A percentile compares a stretch with the other conserved stretches of the same genome.
Evolutionary conservation across 2,797 vertebrate species (phyloP).

Genomic region (Danio choprae): DNA sequence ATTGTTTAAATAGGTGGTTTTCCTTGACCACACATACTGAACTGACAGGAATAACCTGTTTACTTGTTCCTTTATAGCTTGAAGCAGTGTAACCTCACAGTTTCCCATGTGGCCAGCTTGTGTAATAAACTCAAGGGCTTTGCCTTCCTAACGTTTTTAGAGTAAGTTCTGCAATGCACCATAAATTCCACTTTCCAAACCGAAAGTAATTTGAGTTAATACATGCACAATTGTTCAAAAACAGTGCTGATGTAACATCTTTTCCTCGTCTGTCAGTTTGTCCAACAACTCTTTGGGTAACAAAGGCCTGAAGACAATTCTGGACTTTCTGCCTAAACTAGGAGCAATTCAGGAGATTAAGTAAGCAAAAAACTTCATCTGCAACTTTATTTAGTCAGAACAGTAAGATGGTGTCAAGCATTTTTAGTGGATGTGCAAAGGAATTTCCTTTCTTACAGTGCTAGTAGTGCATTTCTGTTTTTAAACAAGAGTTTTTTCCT

Average conservation of each 20-base stretch:
- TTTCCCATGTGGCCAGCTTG: conserved; percentile 71
- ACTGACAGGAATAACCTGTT: neutral
- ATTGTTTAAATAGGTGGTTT: neutral
- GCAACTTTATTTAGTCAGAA: neutral
- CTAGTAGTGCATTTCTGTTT: neutral
- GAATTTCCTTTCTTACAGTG: neutral
- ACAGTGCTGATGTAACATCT: neutral
- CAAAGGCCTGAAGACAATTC: conserved; percentile 71
- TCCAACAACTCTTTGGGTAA: conserved; percentile 73
- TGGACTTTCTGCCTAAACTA: conserved; percentile 67
- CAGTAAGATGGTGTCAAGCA: neutral
- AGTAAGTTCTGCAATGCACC: conserved; percentile 79
- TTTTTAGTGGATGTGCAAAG: neutral
- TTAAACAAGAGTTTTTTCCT: conserved; percentile 7
- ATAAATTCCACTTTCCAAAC: neutral
- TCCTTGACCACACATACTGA: neutral
- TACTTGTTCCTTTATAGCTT: conserved; percentile 64
- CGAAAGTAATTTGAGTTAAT: neutral
- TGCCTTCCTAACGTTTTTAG: conserved; percentile 70
- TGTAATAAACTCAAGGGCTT: conserved; percentile 72
- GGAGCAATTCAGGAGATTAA: conserved; percentile 70
- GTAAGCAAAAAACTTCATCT: conserved; percentile 62
- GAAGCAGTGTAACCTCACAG: conserved; percentile 72
- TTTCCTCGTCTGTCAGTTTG: conserved; percentile 65
- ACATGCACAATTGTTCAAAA: neutral